Base-by-base conservation (phyloP, 2,888 invertebrate species). In the Drosophila kambysellisi region DNA sequence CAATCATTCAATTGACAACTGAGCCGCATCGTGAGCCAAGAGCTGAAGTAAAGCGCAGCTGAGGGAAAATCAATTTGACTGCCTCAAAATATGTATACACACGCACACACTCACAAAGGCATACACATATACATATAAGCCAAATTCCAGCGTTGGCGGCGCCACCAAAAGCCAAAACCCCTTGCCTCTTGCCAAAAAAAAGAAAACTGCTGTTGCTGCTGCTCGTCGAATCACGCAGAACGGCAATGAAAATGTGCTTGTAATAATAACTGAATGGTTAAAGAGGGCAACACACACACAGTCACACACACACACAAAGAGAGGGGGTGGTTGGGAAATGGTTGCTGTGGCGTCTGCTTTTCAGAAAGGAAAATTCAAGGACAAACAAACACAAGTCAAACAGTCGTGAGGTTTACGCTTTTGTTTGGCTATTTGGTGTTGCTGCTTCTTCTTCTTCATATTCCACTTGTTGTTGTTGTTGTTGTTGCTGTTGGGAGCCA, bases 341-440 rank as follows among this genome's bases (percentile, higher is more conserved):
- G 73, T 73, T 63, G 73, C 68, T 81, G 81, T 72, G 78, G 63
- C 53, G 56, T 81, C 64, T 80, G 69, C 79, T 68, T 60, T 82
- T 64, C 61, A 81, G 72, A 81, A 81, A 70, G 82, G 76, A 76
- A 89, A 89, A 83, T 87, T 90, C 91, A 87, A 85, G 89, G 90
- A 86, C 89, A 90, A 90, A 86, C 87, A 87, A 88, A 88, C 83
- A 82, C 87, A 83, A 83, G 89, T 84, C 88, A 89, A 89, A 88
- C 89, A 87, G 81, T 78, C 68, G 68, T 81, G 81, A 81, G 81
- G 78, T 78, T 81, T 81, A 59, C 62, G 81, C 78, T 68, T 81
- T 71, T 77, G 80, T 66, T 65, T 54, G 29, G 56, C 57, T 71
- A 48, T 70, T 66, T 61, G 52, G 41, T 60, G 71, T 63, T 69